Evolutionary conservation across 2,888 invertebrate genomes (phyloP).

Genomic region (Brachyptera risi): DNA sequence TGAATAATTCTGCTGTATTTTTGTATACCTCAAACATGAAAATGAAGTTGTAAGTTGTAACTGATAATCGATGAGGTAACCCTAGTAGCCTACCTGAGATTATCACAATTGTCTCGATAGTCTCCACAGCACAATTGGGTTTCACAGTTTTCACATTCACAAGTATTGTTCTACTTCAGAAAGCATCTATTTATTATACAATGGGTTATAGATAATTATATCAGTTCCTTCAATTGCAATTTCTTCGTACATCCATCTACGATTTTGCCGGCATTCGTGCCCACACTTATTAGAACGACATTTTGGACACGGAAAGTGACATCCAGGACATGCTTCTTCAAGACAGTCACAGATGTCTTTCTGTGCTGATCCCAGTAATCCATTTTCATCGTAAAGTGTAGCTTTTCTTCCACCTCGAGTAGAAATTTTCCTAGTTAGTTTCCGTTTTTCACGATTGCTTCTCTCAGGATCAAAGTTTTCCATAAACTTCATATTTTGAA

Average conservation of each 20-base stretch:
- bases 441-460: conserved; percentile 71
- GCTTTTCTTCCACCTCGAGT: conserved; percentile 51
- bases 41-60: too few species aligned
- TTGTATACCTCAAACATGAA: too few species aligned
- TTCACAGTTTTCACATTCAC: too few species aligned
- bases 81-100: too few species aligned
- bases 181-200: neutral
- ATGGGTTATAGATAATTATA: neutral
- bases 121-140: too few species aligned
- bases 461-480: conserved; percentile 74
- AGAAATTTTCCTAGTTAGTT: conserved; percentile 59
- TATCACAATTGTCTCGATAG: too few species aligned
- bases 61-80: too few species aligned
- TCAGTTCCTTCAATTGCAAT: neutral
- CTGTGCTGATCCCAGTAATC: conserved; percentile 48
- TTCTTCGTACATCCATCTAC: conserved; percentile 7
- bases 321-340: conserved; percentile 71
- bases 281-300: conserved; percentile 75
- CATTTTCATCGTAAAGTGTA: conserved; percentile 66
- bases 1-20: too few species aligned
- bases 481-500: conserved; percentile 40
- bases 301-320: conserved; percentile 74
- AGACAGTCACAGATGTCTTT: conserved; percentile 81
- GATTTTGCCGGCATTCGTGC: conserved; percentile 64
- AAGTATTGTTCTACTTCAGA: too few species aligned